These are phyloP conservation scores for Ormyrus thymus DNA, from an alignment of 2,888 invertebrate species.

Conservation along the genomic window DNA sequence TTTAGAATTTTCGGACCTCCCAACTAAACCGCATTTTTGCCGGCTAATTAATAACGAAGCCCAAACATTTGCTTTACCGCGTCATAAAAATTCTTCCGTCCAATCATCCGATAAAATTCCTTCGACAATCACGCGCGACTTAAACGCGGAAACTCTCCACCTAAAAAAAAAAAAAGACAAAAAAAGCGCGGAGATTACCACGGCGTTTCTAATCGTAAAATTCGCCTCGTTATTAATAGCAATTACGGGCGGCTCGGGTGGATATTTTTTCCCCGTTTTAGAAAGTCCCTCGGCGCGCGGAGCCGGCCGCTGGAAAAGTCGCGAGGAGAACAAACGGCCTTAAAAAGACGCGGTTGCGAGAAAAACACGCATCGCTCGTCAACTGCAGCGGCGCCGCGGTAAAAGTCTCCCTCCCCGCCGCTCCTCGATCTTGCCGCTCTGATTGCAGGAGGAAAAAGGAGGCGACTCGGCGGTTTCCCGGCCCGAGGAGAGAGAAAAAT, in stretches of 20 bases:
- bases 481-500: too few relatives aligned
- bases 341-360: constrained; percentile 43
- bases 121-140: too few relatives aligned
- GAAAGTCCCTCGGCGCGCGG: constrained; percentile 18
- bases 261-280: constrained; percentile 23
- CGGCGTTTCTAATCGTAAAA: constrained; percentile 14
- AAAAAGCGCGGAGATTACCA: too few relatives aligned
- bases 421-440: neutral
- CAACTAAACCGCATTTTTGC: too few relatives aligned
- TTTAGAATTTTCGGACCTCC: too few relatives aligned
- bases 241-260: neutral
- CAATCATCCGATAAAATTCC: neutral
- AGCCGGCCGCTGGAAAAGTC: constrained; percentile 17
- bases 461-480: too few relatives aligned
- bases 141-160: neutral
- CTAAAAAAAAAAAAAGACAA: too few relatives aligned
- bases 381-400: constrained; percentile 21
- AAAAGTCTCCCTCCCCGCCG: constrained; percentile 3
- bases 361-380: constrained; percentile 45
- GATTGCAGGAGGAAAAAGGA: constrained; percentile 4
- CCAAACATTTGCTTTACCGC: too few relatives aligned
- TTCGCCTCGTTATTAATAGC: constrained; percentile 8
- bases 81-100: neutral
- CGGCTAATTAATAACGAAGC: too few relatives aligned
- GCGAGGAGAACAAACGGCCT: constrained; percentile 40